These are phyloP conservation scores for Uropetala carovei DNA, from an alignment of 2,888 invertebrate species.

Conservation along the genomic window DNA sequence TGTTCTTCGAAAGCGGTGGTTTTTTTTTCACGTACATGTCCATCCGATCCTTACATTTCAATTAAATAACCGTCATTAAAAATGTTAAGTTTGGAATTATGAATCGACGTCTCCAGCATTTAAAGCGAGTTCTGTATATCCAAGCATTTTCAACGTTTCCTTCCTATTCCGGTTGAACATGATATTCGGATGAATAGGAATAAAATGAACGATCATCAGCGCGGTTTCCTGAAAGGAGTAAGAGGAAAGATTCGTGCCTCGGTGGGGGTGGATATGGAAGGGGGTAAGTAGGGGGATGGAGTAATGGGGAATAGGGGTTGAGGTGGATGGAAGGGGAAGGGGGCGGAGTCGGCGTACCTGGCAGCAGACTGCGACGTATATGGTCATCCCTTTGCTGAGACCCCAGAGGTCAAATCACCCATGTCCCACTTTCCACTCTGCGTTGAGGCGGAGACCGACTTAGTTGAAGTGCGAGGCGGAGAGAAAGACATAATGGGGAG, in stretches of 20 bases:
- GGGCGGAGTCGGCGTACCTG: neutral
- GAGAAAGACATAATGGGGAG: no score
- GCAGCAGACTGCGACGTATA: constrained; percentile 6
- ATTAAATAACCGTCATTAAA: no score
- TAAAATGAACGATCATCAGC: neutral
- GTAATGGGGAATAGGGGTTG: neutral
- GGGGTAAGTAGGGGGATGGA: neutral
- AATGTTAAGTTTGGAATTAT: no score
- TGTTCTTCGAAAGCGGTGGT: no score
- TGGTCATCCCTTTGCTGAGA: neutral
- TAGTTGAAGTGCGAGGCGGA: no score
- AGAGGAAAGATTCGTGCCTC: neutral
- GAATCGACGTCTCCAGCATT: no score
- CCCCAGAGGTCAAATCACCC: constrained; percentile 16
- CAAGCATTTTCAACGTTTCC: no score
- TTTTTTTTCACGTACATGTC: no score
- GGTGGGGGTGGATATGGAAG: neutral
- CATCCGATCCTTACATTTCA: no score
- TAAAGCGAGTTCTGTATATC: no score
- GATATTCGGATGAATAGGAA: neutral
- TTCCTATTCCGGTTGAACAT: neutral
- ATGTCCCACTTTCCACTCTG: neutral
- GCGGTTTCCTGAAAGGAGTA: neutral
- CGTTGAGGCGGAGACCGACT: neutral
- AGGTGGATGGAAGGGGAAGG: neutral